Base-by-base conservation (phyloP, 2,113 vertebrate species). In the Brachyhypopomus occidentalis region DNA sequence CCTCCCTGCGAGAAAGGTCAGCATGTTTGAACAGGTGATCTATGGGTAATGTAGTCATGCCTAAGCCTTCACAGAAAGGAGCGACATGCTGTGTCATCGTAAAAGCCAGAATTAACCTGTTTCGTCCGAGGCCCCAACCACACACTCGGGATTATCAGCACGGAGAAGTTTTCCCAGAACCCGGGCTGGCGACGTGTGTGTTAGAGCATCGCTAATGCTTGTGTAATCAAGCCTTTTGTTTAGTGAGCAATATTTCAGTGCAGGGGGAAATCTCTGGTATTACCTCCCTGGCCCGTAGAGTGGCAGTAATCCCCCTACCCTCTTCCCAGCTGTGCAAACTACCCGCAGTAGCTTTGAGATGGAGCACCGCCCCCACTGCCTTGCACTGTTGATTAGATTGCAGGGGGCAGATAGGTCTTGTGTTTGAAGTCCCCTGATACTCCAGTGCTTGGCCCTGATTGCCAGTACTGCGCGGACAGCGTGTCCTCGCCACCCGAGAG, bases 401-500 rank as follows among this genome's bases (percentile, higher is more conserved):
- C 38, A 83, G 63, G 64, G 38, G 78, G 72, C 30, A 79, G 79
- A 69, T 74, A 48, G n/a, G 52, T 52, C 72, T 64, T 0, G 52
- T 48, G 67, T 27, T 67, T 76, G 25, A 75, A 63, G 45, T 81
- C 16, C 36, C 73, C 64, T 75, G 74, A 80, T 8, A 14, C 81
- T 62, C 60, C 34, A 81, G 64, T 81, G 73, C 55, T n/a, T 58
- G 34, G 77, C 67, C 36, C 72, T 23, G 63, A 66, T 59, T 56
- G 25, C 48, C 27, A 52, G 14, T 9, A 3, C 12, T 2, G 1
- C 8, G 9, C 2, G 45, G 12, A 8, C 19, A 20, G 41, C 62
- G 36, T 75, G 62, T 75, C 12, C 75, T 73, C 79, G 64, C 80
- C 88, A 83, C 89, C 84, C 88, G 91, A 84, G 89, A 89, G 87